Conservation (phyloP, 2,797 vertebrate species). For the Otus scops region DNA sequence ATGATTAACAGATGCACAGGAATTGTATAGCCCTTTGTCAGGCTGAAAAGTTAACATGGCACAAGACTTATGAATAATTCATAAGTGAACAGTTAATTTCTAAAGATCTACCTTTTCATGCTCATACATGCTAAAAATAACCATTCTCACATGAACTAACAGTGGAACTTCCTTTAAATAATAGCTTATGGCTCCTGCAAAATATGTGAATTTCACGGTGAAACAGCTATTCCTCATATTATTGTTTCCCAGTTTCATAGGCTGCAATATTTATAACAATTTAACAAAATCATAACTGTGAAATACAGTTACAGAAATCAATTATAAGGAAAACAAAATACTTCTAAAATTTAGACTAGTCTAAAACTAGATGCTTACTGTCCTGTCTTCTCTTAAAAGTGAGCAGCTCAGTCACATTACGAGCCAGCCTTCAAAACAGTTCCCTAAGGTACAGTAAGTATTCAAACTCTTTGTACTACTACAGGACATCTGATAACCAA, state of each 20-base stretch:
- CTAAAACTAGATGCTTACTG: neutral
- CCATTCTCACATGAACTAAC: neutral
- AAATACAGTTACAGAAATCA: neutral
- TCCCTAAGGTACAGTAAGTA: neutral
- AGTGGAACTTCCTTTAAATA: neutral
- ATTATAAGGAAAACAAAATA: neutral
- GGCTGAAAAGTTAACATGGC: neutral
- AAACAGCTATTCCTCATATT: neutral
- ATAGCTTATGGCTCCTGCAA: neutral
- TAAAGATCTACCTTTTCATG: neutral
- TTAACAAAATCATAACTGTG: neutral
- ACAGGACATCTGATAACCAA: neutral
- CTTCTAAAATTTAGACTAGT: neutral
- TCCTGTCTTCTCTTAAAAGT: neutral
- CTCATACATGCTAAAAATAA: neutral
- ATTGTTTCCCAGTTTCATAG: neutral
- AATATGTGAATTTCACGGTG: neutral
- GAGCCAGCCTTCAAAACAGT: neutral
- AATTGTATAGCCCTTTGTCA: neutral
- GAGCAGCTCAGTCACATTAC: neutral
- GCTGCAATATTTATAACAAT: neutral
- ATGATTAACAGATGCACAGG: neutral
- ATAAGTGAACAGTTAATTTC: neutral
- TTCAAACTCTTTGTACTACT: neutral
- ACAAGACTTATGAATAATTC: neutral